Conservation (phyloP, 2,888 invertebrate genomes). For the Nymphalis polychloros region DNA sequence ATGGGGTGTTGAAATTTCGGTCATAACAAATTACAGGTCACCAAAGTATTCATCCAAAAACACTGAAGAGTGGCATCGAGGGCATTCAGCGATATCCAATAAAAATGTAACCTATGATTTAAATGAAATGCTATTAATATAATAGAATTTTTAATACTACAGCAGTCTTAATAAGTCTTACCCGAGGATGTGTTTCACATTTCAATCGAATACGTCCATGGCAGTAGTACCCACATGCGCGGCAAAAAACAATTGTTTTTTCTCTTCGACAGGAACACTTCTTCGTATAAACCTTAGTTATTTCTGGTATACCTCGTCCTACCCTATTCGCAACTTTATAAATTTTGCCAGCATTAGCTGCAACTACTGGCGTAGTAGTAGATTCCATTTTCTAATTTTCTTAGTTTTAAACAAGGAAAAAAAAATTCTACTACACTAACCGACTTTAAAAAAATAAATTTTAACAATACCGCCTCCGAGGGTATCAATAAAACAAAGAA, state of each 20-base stretch:
- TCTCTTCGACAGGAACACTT: constrained; percentile 68
- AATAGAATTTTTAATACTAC: background rate
- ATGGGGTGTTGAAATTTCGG: background rate
- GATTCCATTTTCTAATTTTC: constrained; percentile 46
- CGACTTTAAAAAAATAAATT: background rate
- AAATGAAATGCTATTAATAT: constrained; percentile 21
- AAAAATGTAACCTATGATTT: constrained; percentile 74
- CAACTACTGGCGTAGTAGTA: constrained; percentile 62
- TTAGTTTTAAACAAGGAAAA: background rate
- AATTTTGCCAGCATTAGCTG: constrained; percentile 63
- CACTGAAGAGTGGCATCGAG: constrained; percentile 68
- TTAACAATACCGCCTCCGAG: constrained; percentile 23
- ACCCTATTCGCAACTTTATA: constrained; percentile 53
- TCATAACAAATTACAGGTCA: constrained; percentile 29
- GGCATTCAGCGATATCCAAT: constrained; percentile 75
- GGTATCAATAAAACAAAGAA: constrained; percentile 24
- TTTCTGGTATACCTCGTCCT: constrained; percentile 70
- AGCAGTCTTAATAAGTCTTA: constrained; percentile 46
- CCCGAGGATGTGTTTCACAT: constrained; percentile 69
- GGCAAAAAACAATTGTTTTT: constrained; percentile 72
- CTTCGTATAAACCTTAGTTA: constrained; percentile 53
- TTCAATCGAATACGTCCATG: constrained; percentile 71
- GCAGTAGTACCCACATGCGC: constrained; percentile 72
- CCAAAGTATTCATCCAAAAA: constrained; percentile 67
- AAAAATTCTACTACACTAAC: background rate